Conservation (phyloP, 2,113 vertebrate genomes). For the Enhydra lutris region DNA sequence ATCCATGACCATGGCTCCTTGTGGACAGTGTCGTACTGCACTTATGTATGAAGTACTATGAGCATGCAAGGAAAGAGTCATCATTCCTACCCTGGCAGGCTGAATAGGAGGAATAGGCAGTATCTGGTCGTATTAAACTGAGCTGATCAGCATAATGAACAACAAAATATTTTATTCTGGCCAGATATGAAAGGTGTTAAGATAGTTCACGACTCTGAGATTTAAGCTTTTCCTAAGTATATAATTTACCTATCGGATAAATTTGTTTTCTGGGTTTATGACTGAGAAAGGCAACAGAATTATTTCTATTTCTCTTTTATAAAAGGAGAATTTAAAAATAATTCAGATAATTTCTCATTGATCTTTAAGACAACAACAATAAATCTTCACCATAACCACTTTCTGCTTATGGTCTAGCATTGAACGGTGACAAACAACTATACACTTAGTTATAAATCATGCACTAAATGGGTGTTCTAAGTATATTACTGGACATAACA, state of each 20-base stretch:
- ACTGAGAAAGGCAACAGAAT: neutral
- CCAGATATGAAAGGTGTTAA: neutral
- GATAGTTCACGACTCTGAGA: neutral
- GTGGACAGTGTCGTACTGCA: neutral
- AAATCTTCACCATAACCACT: neutral
- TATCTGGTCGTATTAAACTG: neutral
- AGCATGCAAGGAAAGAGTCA: neutral
- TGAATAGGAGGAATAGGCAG: neutral
- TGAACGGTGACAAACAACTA: neutral
- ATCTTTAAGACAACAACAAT: neutral
- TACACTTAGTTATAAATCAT: neutral
- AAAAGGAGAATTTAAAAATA: neutral
- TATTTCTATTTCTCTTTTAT: slow-evolving; percentile 3
- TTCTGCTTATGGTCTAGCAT: neutral
- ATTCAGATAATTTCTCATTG: neutral
- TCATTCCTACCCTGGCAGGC: neutral
- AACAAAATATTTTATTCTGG: neutral
- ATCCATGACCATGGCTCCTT: neutral
- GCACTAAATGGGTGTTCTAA: neutral
- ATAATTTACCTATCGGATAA: neutral
- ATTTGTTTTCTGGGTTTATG: neutral
- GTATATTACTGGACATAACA: neutral
- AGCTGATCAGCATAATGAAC: neutral
- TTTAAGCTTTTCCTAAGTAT: neutral
- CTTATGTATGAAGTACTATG: neutral